Evolutionary conservation across 2,888 invertebrate genomes (phyloP).

Genomic region (Acrocyrtus sp.): DNA sequence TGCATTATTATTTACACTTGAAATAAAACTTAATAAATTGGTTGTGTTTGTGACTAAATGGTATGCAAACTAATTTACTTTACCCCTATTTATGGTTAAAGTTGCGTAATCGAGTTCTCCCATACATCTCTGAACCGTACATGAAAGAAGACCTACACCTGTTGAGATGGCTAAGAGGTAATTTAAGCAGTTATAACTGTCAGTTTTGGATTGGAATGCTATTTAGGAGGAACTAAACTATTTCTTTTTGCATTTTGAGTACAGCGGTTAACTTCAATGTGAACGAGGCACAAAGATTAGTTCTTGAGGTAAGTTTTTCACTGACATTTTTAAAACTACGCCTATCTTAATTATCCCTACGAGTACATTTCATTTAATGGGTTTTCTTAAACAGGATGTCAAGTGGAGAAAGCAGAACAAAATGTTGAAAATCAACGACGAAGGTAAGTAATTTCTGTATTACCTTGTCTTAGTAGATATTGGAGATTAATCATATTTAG

Average conservation of each 20-base stretch:
- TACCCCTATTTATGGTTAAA: too few species aligned
- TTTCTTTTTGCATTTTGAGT: not conserved
- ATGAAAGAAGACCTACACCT: slow-evolving; percentile 38
- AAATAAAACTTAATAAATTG: not conserved
- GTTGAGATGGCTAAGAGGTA: slow-evolving; percentile 17
- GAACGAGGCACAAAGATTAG: slow-evolving; percentile 8
- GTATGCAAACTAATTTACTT: not conserved
- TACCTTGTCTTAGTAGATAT: too few species aligned
- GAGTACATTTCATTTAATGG: too few species aligned
- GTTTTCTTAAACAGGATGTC: too few species aligned
- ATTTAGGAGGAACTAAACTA: too few species aligned
- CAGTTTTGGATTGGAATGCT: too few species aligned
- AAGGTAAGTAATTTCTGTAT: too few species aligned
- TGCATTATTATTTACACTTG: not conserved
- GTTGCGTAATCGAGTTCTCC: slow-evolving; percentile 19
- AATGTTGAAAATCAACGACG: slow-evolving; percentile 19
- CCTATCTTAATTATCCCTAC: not conserved
- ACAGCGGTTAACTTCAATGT: slow-evolving; percentile 31
- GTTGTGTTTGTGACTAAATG: not conserved
- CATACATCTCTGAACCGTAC: slow-evolving; percentile 17
- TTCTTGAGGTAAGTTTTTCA: slow-evolving; percentile 14
- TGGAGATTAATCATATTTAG: too few species aligned
- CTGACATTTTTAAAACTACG: not conserved
- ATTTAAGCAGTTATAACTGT: too few species aligned
- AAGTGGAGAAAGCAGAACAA: slow-evolving; percentile 41